Base-by-base conservation (phyloP, 2,888 invertebrate genomes). In the Brachypalpus laphriformis region DNA sequence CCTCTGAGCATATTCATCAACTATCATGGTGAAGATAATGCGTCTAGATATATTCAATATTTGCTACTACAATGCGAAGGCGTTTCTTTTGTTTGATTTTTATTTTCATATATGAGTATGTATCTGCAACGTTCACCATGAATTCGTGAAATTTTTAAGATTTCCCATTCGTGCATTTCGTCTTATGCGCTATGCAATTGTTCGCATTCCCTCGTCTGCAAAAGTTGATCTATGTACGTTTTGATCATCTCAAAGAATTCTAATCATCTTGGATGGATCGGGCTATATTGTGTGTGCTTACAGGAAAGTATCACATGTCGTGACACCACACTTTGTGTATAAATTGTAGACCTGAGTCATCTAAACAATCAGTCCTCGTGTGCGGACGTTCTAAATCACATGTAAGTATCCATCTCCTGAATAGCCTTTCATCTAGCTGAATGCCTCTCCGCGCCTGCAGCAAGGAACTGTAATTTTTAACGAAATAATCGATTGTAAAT, bases 121-220 rank as follows among this genome's bases (percentile, higher is more conserved):
- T 31, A 61, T 25, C 14, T 61, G 11, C 14, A 11, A 4, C 20
- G 40, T 61, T 51, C 31, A 37, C 63, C 54, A 47, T 56, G 75
- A 65, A 75, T 75, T 66, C 20, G 75, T 66, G 25, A 75, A 66
- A 75, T 75, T 75, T 47, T 66, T 49, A 66, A 57, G 16, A 75
- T 57, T 34, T 74, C 31, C 63, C 20, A 16, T 28, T 51, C 7
- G 16, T 37, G 34, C 7, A 22, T 51, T 57, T 18, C n/a, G 14
- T 40, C 14, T 25, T 40, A 7, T 22, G n/a, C 3, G 25, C 34
- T 59, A 37, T 40, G 40, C 40, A 40, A 22, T 57, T 37, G 57
- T 57, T 37, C 34, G 40, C 37, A 59, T 59, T 37, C 40, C 22
- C 8, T 16, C 22, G 11, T 6, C 34, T 57, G n/a, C n/a, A 34